phyloP scores from a whole-genome alignment of 2,888 invertebrate species.

The Yponomeuta plumbellus region DNA sequence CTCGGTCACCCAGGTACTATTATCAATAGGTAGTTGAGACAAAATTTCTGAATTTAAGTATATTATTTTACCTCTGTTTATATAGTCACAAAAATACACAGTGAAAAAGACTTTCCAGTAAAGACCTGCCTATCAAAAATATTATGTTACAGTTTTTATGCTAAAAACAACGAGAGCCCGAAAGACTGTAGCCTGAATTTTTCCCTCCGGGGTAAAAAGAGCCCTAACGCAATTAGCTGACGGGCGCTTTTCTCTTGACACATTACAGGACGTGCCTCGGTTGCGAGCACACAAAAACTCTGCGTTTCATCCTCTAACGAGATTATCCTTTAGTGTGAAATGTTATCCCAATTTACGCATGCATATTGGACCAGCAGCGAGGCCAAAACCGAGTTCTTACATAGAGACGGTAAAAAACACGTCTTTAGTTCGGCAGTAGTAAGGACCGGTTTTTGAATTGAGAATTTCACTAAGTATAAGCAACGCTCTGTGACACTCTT shows the following conservation, averaged over 20 bases:
- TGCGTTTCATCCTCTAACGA: neutral
- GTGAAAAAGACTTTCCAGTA: neutral
- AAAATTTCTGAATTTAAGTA: too few species aligned
- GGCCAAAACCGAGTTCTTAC: neutral
- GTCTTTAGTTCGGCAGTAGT: neutral
- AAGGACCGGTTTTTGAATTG: too few species aligned
- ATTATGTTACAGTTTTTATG: neutral
- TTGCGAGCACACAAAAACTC: neutral
- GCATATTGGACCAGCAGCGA: neutral
- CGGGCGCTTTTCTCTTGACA: slow-evolving; percentile 2
- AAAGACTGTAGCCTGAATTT: neutral
- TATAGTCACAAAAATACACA: neutral
- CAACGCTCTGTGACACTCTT: too few species aligned
- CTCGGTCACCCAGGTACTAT: too few species aligned
- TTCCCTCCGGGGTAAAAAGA: neutral
- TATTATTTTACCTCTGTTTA: neutral
- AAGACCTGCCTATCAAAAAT: neutral
- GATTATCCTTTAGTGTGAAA: neutral
- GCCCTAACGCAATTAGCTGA: neutral
- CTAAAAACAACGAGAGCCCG: neutral
- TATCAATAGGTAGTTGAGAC: too few species aligned
- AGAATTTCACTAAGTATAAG: too few species aligned
- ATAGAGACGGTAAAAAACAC: neutral
- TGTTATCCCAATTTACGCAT: neutral
- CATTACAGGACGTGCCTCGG: neutral